Evolutionary conservation across 2,888 invertebrate genomes (phyloP), one percentile per base, ranked within the genome.

Genomic region (Notodonta dromedarius): DNA sequence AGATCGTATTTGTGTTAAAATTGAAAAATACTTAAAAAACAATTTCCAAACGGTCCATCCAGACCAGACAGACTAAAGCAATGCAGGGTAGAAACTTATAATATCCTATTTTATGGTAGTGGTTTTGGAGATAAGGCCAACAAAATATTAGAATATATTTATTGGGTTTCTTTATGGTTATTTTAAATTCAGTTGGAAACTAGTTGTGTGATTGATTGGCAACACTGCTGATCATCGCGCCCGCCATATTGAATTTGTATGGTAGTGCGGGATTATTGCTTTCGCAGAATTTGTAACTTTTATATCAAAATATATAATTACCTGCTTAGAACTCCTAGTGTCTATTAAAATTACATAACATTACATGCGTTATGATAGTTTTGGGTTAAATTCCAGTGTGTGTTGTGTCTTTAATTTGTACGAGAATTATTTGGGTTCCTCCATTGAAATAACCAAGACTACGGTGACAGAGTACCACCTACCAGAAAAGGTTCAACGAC

Each of bases 191-290:
- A 24, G 24, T 24, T 24, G 24, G 24, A 24, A 24, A 24, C 1
- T 2, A 24, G 24, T 24, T 24, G 24, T 24, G 24, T 24, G 24
- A 24, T 24, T 24, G 24, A 24, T 24, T 35, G 35, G 35, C 35
- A 6, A 35, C 35, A 88, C 81, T 79, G 67, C 73, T 73, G 71
- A 67, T 67, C 67, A 75, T 78, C 87, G 90, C 67, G 66, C 76
- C 79, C 87, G 90, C 90, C 90, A 90, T 89, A 86, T 90, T 90
- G 89, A 74, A 79, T 82, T 86, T 81, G 82, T 80, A 77, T 82
- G 75, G 81, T 85, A 80, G 81, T 75, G 78, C 83, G 81, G 77
- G 79, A 70, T 79, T 79, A 71, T 82, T 80, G 77, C 78, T 79
- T 80, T 83, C 78, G 82, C 78, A 78, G 74, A 80, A 82, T 84